Conservation (phyloP, 2,797 vertebrate species). For the Chaetodon trifasciatus region DNA sequence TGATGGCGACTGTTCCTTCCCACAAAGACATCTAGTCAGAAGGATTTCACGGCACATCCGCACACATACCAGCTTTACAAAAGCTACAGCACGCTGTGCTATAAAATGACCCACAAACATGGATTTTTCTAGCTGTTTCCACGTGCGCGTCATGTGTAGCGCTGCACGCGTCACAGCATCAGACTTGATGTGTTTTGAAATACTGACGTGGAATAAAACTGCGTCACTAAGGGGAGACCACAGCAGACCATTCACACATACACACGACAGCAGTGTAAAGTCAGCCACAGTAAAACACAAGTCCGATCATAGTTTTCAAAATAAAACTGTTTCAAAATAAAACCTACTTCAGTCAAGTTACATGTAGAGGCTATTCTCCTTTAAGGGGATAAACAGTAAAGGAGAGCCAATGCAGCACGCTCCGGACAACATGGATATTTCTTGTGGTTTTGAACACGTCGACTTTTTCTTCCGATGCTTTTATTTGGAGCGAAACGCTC, state of each 20-base stretch:
- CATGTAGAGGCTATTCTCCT: neutral
- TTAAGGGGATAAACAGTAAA: neutral
- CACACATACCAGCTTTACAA: slow-evolving; percentile 2
- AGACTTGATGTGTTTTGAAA: slow-evolving; percentile 49
- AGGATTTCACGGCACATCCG: slow-evolving; percentile 24
- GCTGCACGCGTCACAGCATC: slow-evolving; percentile 61
- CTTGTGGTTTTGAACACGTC: neutral
- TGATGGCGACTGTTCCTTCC: slow-evolving; percentile 27
- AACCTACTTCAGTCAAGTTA: neutral
- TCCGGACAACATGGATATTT: neutral
- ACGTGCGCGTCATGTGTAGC: slow-evolving; percentile 21
- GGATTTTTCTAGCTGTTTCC: slow-evolving; percentile 11
- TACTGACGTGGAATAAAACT: slow-evolving; percentile 69
- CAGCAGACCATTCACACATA: slow-evolving; percentile 63
- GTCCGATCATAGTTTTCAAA: slow-evolving; percentile 28
- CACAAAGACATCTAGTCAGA: slow-evolving; percentile 7
- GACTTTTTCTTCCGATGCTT: neutral
- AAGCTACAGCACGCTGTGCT: slow-evolving; percentile 7
- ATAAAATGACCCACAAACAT: neutral
- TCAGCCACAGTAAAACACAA: neutral
- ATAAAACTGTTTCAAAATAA: slow-evolving; percentile 46
- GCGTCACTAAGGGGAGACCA: slow-evolving; percentile 64
- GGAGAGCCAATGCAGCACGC: neutral
- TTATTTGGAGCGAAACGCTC: slow-evolving; percentile 23
- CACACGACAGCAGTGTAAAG: slow-evolving; percentile 41